Conservation (phyloP, 2,113 vertebrate genomes). For the Anarrhichthys ocellatus region DNA sequence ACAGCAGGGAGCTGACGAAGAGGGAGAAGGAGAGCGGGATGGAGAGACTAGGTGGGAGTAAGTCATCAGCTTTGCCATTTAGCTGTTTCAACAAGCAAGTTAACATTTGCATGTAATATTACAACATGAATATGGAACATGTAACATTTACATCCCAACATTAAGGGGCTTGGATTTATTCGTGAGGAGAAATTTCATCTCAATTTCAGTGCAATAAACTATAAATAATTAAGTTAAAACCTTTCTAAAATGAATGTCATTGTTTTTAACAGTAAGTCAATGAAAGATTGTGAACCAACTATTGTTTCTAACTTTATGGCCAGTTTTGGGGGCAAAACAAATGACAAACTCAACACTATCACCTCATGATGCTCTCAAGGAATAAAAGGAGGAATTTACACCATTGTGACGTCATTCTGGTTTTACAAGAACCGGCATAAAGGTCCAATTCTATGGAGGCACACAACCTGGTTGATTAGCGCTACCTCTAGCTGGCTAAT, state of each 20-base stretch:
- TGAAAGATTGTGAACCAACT: not conserved
- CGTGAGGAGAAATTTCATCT: not conserved
- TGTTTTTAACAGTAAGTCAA: not conserved
- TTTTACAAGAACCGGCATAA: too few species aligned
- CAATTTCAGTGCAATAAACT: not conserved
- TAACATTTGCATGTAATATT: conserved; percentile 23
- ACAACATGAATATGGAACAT: not conserved
- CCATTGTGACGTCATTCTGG: not conserved
- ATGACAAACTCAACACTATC: not conserved
- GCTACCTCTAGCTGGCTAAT: not conserved
- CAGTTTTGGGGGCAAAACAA: not conserved
- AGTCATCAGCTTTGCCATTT: conserved; percentile 29
- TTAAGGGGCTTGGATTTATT: not conserved
- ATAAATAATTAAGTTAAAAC: not conserved
- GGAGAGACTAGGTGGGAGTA: conserved; percentile 19
- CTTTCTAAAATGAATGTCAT: not conserved
- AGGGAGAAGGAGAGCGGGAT: conserved; percentile 8
- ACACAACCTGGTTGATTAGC: not conserved
- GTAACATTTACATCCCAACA: not conserved
- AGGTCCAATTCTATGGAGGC: not conserved
- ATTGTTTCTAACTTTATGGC: not conserved
- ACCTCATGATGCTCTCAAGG: not conserved
- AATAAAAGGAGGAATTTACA: not conserved
- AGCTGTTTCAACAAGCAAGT: not conserved
- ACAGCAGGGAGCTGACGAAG: conserved; percentile 62